These are phyloP conservation scores for Epizoanthus ramosus DNA, from an alignment of 92 coral and sea anemone species.

Conservation along the genomic window DNA sequence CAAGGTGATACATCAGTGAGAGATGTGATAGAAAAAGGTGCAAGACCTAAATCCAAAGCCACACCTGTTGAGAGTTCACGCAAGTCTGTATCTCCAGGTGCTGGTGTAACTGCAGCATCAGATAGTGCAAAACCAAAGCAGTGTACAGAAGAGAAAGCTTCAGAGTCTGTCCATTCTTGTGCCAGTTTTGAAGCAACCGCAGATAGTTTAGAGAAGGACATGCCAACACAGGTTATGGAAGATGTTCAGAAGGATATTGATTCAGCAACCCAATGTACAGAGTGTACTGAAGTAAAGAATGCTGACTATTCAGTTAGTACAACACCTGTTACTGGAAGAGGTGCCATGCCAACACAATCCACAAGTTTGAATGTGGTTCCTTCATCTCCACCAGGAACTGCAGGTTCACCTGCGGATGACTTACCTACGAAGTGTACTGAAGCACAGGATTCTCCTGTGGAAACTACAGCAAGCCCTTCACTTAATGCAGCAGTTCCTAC, in stretches of 20 bases:
- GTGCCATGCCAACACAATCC: neutral
- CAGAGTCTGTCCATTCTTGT: neutral
- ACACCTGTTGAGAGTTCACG: neutral
- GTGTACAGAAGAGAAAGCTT: neutral
- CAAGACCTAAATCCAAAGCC: neutral
- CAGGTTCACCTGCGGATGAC: neutral
- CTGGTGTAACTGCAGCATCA: neutral
- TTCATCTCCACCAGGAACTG: neutral
- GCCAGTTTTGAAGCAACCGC: neutral
- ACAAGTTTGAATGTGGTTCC: neutral
- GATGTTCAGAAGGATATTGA: neutral
- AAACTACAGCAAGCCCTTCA: neutral
- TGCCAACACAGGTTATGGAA: neutral
- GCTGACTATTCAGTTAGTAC: no score
- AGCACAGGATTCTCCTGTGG: neutral
- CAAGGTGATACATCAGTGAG: neutral
- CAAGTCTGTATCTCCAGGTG: neutral
- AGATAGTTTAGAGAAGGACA: neutral
- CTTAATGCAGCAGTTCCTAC: neutral
- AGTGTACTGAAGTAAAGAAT: neutral
- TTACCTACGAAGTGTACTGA: neutral
- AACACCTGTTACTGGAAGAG: neutral
- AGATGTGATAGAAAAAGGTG: constrained; percentile 13
- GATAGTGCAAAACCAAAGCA: neutral
- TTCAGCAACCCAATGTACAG: constrained; percentile 10